Evolutionary conservation across 2,113 vertebrate species (phyloP).

Genomic region (Hepsetus odoe): DNA sequence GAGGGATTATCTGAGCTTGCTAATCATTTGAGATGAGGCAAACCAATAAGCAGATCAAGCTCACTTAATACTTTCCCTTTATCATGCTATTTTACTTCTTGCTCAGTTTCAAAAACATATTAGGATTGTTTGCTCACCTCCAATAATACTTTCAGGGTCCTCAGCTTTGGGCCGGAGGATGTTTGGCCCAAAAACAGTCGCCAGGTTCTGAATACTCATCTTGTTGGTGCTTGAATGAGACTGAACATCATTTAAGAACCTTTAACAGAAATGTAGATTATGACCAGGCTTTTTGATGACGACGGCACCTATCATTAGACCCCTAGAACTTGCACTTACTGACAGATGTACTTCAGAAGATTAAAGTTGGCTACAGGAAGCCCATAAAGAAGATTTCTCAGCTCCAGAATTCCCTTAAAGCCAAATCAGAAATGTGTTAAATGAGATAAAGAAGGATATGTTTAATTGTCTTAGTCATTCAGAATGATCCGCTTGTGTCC

Average conservation of each 20-base stretch:
- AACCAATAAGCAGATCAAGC: neutral
- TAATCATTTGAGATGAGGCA: neutral
- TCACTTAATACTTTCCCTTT: neutral
- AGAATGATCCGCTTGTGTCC: too few species aligned
- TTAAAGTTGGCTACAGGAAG: conserved; percentile 79
- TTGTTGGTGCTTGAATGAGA: conserved; percentile 75
- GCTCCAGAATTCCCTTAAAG: conserved; percentile 67
- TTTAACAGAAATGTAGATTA: conserved; percentile 44
- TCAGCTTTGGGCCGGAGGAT: conserved; percentile 81
- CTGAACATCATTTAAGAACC: conserved; percentile 80
- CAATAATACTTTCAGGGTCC: conserved; percentile 77
- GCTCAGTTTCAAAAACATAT: neutral
- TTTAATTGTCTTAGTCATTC: too few species aligned
- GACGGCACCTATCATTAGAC: neutral
- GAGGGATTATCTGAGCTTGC: neutral
- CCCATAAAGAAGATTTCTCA: conserved; percentile 73
- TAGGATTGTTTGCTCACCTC: conserved; percentile 58
- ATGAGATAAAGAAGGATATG: neutral
- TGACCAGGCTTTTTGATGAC: neutral
- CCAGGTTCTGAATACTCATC: conserved; percentile 79
- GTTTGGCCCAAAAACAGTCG: conserved; percentile 81
- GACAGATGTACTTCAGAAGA: conserved; percentile 77
- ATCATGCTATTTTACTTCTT: neutral
- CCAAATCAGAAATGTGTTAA: neutral
- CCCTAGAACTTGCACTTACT: conserved; percentile 62